Conservation (phyloP, 1,140 invertebrate species). For the Drosophila littoralis region DNA sequence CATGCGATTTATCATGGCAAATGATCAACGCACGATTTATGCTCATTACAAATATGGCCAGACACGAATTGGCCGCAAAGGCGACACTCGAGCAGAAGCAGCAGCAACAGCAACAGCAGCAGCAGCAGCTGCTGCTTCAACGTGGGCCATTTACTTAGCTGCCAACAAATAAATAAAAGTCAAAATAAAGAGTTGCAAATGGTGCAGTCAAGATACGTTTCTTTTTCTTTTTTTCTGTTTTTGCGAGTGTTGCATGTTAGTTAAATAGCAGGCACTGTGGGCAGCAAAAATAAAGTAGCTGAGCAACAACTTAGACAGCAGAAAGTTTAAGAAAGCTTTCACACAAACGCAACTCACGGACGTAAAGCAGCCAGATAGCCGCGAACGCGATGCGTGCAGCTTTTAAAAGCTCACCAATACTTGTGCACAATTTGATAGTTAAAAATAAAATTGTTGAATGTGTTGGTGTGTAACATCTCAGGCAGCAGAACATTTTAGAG, state of each 20-base stretch:
- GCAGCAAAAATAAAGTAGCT: constrained; percentile 5
- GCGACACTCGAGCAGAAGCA: constrained; percentile 51
- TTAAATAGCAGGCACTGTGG: constrained; percentile 11
- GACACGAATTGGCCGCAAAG: constrained; percentile 69
- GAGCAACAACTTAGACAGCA: background rate
- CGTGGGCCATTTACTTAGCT: constrained; percentile 74
- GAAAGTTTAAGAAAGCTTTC: constrained; percentile 8
- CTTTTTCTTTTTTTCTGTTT: background rate
- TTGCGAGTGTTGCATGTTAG: constrained; percentile 19
- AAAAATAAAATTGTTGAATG: no score
- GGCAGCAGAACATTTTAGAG: constrained; percentile 2
- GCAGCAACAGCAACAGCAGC: constrained; percentile 10
- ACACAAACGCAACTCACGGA: constrained; percentile 2
- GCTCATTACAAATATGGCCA: constrained; percentile 82
- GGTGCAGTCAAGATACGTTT: constrained; percentile 50
- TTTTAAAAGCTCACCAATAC: constrained; percentile 12
- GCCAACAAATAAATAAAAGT: constrained; percentile 82
- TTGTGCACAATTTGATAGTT: background rate
- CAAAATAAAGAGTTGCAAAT: constrained; percentile 83
- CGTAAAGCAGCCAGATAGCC: background rate
- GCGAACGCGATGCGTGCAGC: background rate
- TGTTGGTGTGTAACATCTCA: background rate
- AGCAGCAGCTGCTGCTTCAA: constrained; percentile 11
- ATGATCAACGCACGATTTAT: constrained; percentile 83
- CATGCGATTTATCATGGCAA: constrained; percentile 81